Evolutionary conservation across 2,113 vertebrate genomes (phyloP), one percentile per base, ranked within the genome.

Genomic region (Cairina moschata): DNA sequence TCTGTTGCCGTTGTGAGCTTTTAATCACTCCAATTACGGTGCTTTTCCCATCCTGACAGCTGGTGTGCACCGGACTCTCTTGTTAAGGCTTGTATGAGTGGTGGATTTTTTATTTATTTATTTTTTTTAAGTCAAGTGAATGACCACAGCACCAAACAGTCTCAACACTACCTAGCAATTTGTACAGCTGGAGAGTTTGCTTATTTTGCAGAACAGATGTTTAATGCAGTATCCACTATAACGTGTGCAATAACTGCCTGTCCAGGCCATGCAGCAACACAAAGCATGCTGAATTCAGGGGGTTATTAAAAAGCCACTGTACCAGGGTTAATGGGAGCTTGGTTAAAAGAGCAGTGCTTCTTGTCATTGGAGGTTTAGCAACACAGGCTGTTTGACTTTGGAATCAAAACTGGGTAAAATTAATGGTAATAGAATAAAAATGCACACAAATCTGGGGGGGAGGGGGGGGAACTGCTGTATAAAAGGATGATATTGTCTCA

Each of bases 11-110:
- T 6, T 77, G 93, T 86, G 95, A 95, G 96, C 86, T 96, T 88
- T 92, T 97, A 97, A 96, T 96, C 90, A 28, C 91, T 93, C 77
- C 95, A 96, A 81, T 97, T 96, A 91, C 59, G 80, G 91, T 65
- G 80, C 67, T 83, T 67, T 71, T 74, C 72, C 84, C 71, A 56
- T 69, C 67, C 95, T 69, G 91, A 90, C 97, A 97, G 96, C 96
- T 95, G 96, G 89, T 52, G 26, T 3, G 7, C 71, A 90, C 59
- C 13, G 17, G 8, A 93, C 31, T 14, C 83, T 78, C 95, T 96
- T 60, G 72, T 68, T 78, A 80, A 82, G 68, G 71, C 86, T 82
- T 74, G 42, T 20, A 72, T 13, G 66, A 80, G 69, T 84, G 40
- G 13, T 79, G 17, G 52, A 23, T 58, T 82, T 34, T 11, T 46